Evolutionary conservation across 2,113 vertebrate genomes (phyloP).

Genomic region (Saccopteryx leptura): DNA sequence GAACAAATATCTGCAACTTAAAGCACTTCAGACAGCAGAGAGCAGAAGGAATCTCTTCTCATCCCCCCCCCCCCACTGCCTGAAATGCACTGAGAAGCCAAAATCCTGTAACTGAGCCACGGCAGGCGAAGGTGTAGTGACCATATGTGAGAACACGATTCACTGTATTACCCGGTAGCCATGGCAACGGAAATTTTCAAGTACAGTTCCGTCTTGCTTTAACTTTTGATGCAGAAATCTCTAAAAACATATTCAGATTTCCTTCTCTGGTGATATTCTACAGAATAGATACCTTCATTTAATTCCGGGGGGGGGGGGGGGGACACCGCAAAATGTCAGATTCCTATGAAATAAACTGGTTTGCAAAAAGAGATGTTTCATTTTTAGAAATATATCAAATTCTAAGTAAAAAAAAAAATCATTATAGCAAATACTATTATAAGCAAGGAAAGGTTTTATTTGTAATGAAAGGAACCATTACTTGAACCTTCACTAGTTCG

Average conservation of each 20-base stretch:
- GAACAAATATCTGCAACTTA: accelerated
- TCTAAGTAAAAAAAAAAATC: neutral
- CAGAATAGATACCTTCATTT: neutral
- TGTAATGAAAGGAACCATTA: neutral
- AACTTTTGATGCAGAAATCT: conserved; percentile 41
- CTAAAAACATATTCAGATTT: neutral
- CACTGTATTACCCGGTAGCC: neutral
- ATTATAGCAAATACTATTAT: neutral
- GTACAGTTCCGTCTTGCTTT: neutral
- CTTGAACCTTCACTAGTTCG: neutral
- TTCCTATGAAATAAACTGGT: neutral
- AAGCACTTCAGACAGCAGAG: neutral
- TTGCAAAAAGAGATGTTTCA: neutral
- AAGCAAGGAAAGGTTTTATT: neutral
- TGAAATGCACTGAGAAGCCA: neutral
- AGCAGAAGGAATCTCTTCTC: neutral
- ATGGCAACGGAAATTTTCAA: conserved; percentile 54
- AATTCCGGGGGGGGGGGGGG: neutral
- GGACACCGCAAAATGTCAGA: neutral
- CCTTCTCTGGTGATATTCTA: conserved; percentile 33
- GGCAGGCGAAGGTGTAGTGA: neutral
- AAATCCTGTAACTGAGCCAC: neutral
- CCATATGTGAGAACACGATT: accelerated
- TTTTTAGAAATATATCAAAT: neutral
- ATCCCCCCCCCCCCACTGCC: neutral